A percentile compares a stretch with the other conserved stretches of the same genome.
Evolutionary conservation across 2,888 invertebrate genomes (phyloP).

Genomic region (Sepioteuthis lessoniana): DNA sequence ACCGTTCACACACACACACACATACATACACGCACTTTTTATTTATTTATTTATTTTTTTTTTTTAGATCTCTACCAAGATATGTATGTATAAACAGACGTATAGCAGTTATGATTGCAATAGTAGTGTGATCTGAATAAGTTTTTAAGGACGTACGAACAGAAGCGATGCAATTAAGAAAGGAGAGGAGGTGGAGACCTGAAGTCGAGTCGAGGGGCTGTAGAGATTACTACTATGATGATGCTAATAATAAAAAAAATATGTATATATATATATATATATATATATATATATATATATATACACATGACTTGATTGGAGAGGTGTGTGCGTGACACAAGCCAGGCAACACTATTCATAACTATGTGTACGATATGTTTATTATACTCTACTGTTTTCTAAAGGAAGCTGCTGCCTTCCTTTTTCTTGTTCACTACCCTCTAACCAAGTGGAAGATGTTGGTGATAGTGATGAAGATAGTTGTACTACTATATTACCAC

Average conservation of each 20-base stretch:
- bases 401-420: background rate
- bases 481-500: background rate
- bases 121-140: background rate
- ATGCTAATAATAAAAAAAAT: constrained; percentile 10
- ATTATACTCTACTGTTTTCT: background rate
- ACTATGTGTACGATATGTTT: background rate
- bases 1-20: background rate
- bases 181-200: constrained; percentile 1
- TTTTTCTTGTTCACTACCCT: background rate
- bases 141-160: constrained; percentile 2
- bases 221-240: constrained; percentile 1
- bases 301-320: background rate
- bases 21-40: background rate
- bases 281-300: no score
- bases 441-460: background rate
- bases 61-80: background rate
- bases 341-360: background rate
- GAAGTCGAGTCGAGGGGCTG: background rate
- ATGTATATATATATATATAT: no score
- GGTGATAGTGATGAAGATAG: background rate
- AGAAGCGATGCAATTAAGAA: background rate
- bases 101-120: background rate
- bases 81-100: background rate
- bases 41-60: no score
- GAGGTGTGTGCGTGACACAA: constrained; percentile 14